Conservation (phyloP, 2,113 vertebrate genomes). For the Tyto alba region DNA sequence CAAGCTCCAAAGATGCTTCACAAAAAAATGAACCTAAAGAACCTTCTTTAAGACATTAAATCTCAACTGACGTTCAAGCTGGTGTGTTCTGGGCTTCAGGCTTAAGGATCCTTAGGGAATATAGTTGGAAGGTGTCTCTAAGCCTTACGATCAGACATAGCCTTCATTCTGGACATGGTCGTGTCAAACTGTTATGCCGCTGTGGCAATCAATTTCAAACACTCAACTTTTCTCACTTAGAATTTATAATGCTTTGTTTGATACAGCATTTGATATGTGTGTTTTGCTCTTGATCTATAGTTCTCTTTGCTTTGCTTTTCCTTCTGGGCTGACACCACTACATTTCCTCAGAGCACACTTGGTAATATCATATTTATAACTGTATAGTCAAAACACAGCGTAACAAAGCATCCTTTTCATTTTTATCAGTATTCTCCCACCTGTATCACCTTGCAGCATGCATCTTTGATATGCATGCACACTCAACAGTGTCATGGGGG, state of each 20-base stretch:
- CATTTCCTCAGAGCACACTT: background rate
- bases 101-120: background rate
- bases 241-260: background rate
- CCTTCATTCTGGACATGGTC: background rate
- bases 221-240: background rate
- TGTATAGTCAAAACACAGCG: accelerated
- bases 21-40: background rate
- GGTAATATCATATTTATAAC: background rate
- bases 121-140: background rate
- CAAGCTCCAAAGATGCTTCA: background rate
- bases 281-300: background rate
- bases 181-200: background rate
- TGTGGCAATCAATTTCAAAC: background rate
- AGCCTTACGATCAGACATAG: background rate
- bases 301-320: background rate
- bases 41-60: background rate
- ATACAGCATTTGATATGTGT: background rate
- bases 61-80: background rate
- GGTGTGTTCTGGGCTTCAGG: background rate
- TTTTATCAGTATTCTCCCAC: background rate
- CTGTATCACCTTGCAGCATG: background rate
- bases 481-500: accelerated
- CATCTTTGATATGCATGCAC: background rate
- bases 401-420: background rate
- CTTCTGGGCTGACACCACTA: background rate